These are phyloP conservation scores for Emydura subglobosa DNA, from an alignment of 2,113 vertebrate genomes.

Conservation along the genomic window DNA sequence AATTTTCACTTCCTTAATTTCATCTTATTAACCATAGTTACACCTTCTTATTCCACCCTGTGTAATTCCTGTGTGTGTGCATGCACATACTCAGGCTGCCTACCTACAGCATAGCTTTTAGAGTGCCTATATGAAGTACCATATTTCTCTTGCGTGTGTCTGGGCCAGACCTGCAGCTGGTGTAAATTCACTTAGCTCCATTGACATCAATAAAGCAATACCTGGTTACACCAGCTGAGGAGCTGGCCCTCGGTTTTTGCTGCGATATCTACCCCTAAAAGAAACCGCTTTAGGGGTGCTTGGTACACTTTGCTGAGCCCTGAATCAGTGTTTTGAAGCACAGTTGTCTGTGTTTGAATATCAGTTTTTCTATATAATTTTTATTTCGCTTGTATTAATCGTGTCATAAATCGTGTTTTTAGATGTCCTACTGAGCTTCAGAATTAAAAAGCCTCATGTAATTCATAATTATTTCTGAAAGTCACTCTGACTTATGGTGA, in stretches of 20 bases:
- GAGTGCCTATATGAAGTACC: not conserved
- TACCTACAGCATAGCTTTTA: not conserved
- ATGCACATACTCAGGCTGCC: accelerated
- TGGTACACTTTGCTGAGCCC: not conserved
- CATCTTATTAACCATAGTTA: not conserved
- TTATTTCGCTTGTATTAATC: not conserved
- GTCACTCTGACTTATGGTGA: conserved; percentile 16
- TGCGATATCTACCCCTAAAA: not conserved
- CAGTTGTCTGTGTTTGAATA: not conserved
- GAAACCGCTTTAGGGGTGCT: not conserved
- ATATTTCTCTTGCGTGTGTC: not conserved
- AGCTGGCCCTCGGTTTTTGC: not conserved
- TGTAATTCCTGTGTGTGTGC: not conserved
- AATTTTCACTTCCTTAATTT: conserved; percentile 8
- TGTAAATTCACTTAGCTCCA: not conserved
- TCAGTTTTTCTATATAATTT: not conserved
- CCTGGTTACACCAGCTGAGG: not conserved
- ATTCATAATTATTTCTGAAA: conserved; percentile 61
- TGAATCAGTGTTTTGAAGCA: not conserved
- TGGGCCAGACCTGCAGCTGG: not conserved
- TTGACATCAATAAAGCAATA: not conserved
- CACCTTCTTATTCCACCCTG: not conserved
- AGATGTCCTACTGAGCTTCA: conserved; percentile 39
- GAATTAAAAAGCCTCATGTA: not conserved
- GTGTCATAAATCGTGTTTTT: conserved; percentile 30